Base-by-base conservation (phyloP, 2,888 invertebrate genomes). In the Listrodromus nycthemerus region DNA sequence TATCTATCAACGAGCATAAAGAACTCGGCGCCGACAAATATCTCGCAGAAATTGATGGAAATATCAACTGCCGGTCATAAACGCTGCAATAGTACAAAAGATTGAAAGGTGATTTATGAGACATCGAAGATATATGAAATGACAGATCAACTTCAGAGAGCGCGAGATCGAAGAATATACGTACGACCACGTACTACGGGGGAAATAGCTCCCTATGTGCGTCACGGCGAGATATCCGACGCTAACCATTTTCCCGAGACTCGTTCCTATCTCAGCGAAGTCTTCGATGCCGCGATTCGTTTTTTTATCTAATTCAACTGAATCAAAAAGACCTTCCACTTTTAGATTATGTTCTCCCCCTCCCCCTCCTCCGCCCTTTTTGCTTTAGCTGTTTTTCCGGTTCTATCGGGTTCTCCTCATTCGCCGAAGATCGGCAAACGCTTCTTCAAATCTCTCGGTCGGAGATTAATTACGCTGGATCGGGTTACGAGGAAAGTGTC, bases 1-100 rank as follows among this genome's bases (percentile, higher is more conserved):
- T 71, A 52, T 76, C 80, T 67, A 80, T 76, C 75, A 76, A 58
- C 50, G 50, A 61, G 71, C 66, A 83, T 58, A 76, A 80, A 80
- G 71, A 66, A 71, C 50, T 80, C 65, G 80, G 27, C 69, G 41
- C 24, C 13, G 55, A 55, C 16, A 45, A 19, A 48, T 71, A 76
- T 66, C 75, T 21, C 61, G 24, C 50, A 45, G 63, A 66, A 83
- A 50, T 80, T 80, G 75, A 80, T 71, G 61, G 71, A 75, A 75
- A 83, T 33, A 76, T 71, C 70, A 80, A 71, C 70, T 70, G 16
- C 58, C 19, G 50, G 13, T 37, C 65, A 58, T 37, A 71, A 33
- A 58, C 16, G 45, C 37, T 58, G n/a, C 33, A 27, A 74, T 37
- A 13, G 50, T 58, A 52, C 16, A 63, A 27, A 71, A 61, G 48